Base-by-base conservation (phyloP, 2,888 invertebrate genomes). In the Linnaemya tessellans region DNA sequence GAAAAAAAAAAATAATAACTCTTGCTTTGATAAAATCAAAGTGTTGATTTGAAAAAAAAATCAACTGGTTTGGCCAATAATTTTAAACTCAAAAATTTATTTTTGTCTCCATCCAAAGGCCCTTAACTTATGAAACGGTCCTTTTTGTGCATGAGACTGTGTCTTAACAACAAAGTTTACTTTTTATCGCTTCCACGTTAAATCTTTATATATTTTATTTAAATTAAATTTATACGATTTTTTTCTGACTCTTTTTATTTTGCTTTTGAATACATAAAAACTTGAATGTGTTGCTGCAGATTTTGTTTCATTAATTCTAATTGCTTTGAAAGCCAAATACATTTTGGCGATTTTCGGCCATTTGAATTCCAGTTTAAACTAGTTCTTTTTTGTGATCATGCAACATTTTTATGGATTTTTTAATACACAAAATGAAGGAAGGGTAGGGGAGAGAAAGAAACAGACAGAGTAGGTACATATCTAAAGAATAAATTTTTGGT, bases 311-410 rank as follows among this genome's bases (percentile, higher is more conserved):
- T 64, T 64, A 43, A 22, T 22, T 22, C 70, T 68, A 54, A 54
- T 70, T 70, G 60, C n/a, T 15, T 18, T 68, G 49, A 18, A 20
- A 65, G 25, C 13, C 35, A 35, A 35, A 75, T 54, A n/a, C 9
- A 46, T 62, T 46, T 60, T 58, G 56, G 35, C 30, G 30, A n/a
- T 60, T 56, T 74, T 60, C 38, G 51, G 9, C 41, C 60, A 38
- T 18, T 41, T 2, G 22, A 41, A 41, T 62, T 54, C 49, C 73
- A 79, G 74, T 79, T 74, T 58, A 20, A 79, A 79, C 73, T 68
- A 73, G 84, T 74, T 83, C 41, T 65, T 25, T 58, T 56, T 43
- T 43, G 30, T 35, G 38, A 25, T 18, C 46, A 49, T 78, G 38
- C 46, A 49, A 56, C 46, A 46, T 70, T 41, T 67, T 71, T 65